A percentile compares a stretch with the other conserved stretches of the same genome.
phyloP scores from a whole-genome alignment of 2,888 invertebrate species.

The Andrena fulva region DNA sequence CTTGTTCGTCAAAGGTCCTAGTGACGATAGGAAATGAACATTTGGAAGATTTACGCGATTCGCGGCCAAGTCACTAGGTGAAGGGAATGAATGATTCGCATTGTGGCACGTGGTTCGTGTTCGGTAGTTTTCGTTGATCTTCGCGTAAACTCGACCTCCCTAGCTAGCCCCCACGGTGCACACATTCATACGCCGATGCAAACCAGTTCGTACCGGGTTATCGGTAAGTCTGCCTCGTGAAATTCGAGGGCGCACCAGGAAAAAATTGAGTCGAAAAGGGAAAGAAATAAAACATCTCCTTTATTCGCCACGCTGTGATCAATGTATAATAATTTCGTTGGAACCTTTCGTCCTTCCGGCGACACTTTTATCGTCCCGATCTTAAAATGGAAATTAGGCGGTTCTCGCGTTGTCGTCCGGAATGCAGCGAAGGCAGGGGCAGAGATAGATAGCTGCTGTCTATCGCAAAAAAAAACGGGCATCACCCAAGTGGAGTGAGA shows the following conservation, averaged over 20 bases:
- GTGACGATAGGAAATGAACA: too few relatives aligned
- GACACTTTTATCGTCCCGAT: background rate
- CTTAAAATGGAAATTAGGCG: background rate
- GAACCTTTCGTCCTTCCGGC: background rate
- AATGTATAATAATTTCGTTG: too few relatives aligned
- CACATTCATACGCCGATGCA: constrained; percentile 27
- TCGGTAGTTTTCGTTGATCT: constrained; percentile 50
- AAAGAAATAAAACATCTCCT: background rate
- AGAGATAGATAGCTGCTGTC: background rate
- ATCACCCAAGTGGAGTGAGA: constrained; percentile 13
- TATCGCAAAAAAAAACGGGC: constrained; percentile 7
- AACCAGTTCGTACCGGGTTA: constrained; percentile 69
- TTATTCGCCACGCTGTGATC: background rate
- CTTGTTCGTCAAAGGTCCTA: too few relatives aligned
- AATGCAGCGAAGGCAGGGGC: background rate
- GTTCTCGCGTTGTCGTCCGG: background rate
- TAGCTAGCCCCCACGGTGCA: constrained; percentile 28
- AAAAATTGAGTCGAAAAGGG: background rate
- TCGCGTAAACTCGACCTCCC: constrained; percentile 42
- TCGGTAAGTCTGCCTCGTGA: constrained; percentile 30
- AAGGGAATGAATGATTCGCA: constrained; percentile 55
- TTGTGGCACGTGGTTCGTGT: constrained; percentile 55
- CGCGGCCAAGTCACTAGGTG: background rate
- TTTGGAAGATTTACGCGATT: constrained; percentile 4
- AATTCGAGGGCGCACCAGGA: background rate